Evolutionary conservation across 2,888 invertebrate species (phyloP).

Genomic region (Himalopsyche anomala): DNA sequence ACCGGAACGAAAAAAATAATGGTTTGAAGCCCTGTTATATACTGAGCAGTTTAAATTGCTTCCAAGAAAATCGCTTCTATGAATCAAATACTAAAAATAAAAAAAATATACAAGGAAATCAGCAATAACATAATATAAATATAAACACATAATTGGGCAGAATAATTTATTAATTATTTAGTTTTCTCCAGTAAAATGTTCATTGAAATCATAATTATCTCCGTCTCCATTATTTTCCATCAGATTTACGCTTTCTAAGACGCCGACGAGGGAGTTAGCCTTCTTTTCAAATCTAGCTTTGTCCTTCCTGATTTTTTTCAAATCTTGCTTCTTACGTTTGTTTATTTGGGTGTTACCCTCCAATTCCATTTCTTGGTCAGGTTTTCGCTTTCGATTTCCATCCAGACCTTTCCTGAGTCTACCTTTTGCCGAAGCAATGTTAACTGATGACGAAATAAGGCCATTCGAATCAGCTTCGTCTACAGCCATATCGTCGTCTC

Average conservation of each 20-base stretch:
- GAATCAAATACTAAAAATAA: no score
- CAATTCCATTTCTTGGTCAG: slow-evolving; percentile 81
- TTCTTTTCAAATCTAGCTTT: slow-evolving; percentile 79
- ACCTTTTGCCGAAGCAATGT: slow-evolving; percentile 71
- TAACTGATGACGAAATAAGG: slow-evolving; percentile 72
- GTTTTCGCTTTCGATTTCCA: slow-evolving; percentile 71
- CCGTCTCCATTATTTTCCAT: slow-evolving; percentile 69
- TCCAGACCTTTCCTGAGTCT: slow-evolving; percentile 67
- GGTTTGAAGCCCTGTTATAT: no score
- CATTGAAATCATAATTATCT: slow-evolving; percentile 80
- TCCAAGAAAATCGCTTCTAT: no score
- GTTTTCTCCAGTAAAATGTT: slow-evolving; percentile 74
- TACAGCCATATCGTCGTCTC: slow-evolving; percentile 75
- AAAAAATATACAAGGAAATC: no score
- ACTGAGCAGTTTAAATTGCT: no score
- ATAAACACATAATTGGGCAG: slow-evolving; percentile 32
- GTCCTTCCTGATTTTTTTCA: slow-evolving; percentile 75
- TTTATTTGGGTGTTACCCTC: slow-evolving; percentile 85
- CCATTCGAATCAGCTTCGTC: slow-evolving; percentile 74
- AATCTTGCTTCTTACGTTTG: slow-evolving; percentile 78
- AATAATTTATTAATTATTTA: slow-evolving; percentile 59
- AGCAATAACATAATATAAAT: no score
- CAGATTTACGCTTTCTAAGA: slow-evolving; percentile 79
- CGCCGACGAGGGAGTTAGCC: slow-evolving; percentile 79
- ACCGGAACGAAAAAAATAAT: no score